Percentiles rank a stretch among this genome's conserved stretches.
These are phyloP conservation scores for Eclectus roratus DNA, from an alignment of 2,113 vertebrate species.

Conservation along the genomic window DNA sequence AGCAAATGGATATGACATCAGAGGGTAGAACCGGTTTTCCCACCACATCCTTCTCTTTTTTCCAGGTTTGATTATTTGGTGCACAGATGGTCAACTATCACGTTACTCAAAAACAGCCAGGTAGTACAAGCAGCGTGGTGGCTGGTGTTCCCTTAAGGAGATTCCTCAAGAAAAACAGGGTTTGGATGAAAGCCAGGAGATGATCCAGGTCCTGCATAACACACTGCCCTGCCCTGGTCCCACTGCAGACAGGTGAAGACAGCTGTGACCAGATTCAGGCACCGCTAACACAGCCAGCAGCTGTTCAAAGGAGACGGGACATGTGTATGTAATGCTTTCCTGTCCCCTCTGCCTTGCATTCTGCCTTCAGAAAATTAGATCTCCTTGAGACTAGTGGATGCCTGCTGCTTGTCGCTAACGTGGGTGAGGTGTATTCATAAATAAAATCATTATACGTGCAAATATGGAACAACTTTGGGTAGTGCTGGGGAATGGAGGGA, in stretches of 20 bases:
- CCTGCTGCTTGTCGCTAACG: neutral
- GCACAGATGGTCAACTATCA: neutral
- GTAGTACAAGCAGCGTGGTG: neutral
- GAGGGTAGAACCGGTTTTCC: neutral
- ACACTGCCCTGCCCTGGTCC: neutral
- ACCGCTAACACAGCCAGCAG: neutral
- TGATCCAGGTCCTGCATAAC: neutral
- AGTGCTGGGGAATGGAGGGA: neutral
- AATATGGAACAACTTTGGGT: fast-evolving
- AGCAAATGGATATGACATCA: neutral
- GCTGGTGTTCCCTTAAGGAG: neutral
- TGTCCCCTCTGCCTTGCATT: neutral
- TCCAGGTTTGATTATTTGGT: neutral
- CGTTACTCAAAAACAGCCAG: neutral
- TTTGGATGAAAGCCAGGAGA: neutral
- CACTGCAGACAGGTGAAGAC: neutral
- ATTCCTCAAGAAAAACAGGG: neutral
- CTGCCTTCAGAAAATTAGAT: neutral
- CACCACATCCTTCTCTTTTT: neutral
- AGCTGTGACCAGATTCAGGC: neutral
- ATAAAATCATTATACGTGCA: neutral
- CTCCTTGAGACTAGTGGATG: neutral
- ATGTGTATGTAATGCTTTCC: neutral
- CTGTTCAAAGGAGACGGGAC: neutral
- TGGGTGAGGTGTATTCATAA: neutral